phyloP scores from a whole-genome alignment of 2,888 invertebrate species.

The Synergus japonicus region DNA sequence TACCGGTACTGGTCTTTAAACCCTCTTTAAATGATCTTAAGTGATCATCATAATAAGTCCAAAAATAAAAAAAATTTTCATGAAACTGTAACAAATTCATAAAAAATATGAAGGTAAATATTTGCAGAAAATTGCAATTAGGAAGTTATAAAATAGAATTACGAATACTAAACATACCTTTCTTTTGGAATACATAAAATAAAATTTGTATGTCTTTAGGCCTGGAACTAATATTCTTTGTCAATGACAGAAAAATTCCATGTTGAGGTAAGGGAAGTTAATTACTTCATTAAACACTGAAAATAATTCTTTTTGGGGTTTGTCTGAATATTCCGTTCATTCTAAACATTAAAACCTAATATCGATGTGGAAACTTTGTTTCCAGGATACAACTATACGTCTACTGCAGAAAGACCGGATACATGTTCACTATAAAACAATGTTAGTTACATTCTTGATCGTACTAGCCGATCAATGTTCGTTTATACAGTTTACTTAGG shows the following conservation, averaged over 20 bases:
- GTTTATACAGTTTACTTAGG: conserved; percentile 13
- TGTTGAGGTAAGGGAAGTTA: background rate
- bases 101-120: too few relatives aligned
- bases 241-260: background rate
- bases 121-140: background rate
- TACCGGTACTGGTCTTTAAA: background rate
- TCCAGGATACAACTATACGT: background rate
- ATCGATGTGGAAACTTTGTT: conserved; percentile 27
- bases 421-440: conserved; percentile 26
- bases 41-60: background rate
- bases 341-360: conserved; percentile 11
- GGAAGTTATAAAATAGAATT: background rate
- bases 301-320: conserved; percentile 5
- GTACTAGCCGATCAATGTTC: background rate
- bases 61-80: background rate
- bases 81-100: too few relatives aligned
- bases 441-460: background rate
- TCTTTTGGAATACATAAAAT: background rate
- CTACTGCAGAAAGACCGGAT: conserved; percentile 28
- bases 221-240: background rate
- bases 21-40: background rate
- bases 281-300: background rate
- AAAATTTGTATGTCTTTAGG: background rate
- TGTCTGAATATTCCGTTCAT: background rate
- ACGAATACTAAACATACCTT: background rate